Evolutionary conservation across 2,797 vertebrate genomes (phyloP), one percentile per base, ranked within the genome.

Genomic region (Rhynchonycteris naso): DNA sequence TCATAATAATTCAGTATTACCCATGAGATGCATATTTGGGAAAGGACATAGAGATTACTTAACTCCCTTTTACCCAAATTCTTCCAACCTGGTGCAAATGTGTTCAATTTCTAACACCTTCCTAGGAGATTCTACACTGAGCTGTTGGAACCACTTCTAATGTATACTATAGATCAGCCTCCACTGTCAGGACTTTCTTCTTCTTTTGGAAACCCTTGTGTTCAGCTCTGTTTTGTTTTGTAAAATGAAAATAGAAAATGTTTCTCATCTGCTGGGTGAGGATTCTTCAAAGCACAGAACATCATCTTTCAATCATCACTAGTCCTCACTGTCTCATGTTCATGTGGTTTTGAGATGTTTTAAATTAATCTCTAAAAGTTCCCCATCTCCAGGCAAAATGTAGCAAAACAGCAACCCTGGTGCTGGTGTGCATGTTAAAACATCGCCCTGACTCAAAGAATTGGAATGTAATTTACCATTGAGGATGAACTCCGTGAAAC

Each of bases 391-490:
- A 85, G 78, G 94, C 80, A 96, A 88, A 90, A 65, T 56, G 26
- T 30, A 56, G 71, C 28, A 93, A 92, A 76, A 90, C 50, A 95
- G 35, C 52, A 88, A 58, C 12, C 33, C 43, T 76, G 81, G 71
- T 4, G 12, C 81, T 52, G 72, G 38, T 13, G 47, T 74, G 84
- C 89, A 35, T 72, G 88, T 88, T 92, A 86, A 91, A 84, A 92
- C 56, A 0, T 68, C 76, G 81, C 65, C 71, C 56, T 94, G 92
- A 95, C 43, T 96, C 85, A 97, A 83, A 78, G 66, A 93, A 56
- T 13, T 88, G 78, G 76, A 96, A 96, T 88, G 68, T 63, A 65
- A 65, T 84, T 95, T 91, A 90, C 6, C 56, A 47, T 1, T 47
- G 58, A 59, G 50, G 68, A 91, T 87, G 78, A 94, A 79, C 69